Evolutionary conservation across 2,888 invertebrate species (phyloP).

Genomic region (Nephrotoma appendiculata): DNA sequence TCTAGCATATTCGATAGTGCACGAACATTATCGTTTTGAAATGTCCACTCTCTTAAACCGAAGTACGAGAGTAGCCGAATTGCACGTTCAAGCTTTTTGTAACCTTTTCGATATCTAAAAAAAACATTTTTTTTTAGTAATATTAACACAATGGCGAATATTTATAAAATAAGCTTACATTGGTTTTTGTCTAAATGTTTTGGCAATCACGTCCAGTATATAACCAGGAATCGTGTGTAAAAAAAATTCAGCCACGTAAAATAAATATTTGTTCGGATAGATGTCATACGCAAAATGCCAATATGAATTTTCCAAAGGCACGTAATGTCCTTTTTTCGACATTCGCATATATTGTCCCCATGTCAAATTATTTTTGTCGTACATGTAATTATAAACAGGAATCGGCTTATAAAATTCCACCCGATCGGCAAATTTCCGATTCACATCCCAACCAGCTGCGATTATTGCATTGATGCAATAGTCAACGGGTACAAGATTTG

Average conservation of each 20-base stretch:
- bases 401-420: constrained; percentile 19
- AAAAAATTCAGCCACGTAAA: constrained; percentile 28
- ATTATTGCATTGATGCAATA: constrained; percentile 34
- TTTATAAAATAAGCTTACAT: constrained; percentile 24
- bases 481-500: constrained; percentile 32
- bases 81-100: constrained; percentile 28
- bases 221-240: constrained; percentile 33
- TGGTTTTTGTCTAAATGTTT: constrained; percentile 30
- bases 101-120: constrained; percentile 26
- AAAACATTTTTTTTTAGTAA: background rate
- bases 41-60: constrained; percentile 30
- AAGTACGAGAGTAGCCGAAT: constrained; percentile 34
- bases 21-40: constrained; percentile 28
- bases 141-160: background rate
- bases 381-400: constrained; percentile 33
- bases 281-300: constrained; percentile 34
- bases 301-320: constrained; percentile 32
- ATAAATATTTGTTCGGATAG: constrained; percentile 30
- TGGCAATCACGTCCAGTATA: constrained; percentile 32
- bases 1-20: constrained; percentile 25
- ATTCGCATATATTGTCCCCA: constrained; percentile 33
- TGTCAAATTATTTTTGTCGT: constrained; percentile 30
- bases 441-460: constrained; percentile 31
- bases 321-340: constrained; percentile 29
- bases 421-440: constrained; percentile 13